Evolutionary conservation across 53 echinoderm and acorn worm species (phyloP), one percentile per base, ranked within the genome.

Genomic region (Crossaster papposus): DNA sequence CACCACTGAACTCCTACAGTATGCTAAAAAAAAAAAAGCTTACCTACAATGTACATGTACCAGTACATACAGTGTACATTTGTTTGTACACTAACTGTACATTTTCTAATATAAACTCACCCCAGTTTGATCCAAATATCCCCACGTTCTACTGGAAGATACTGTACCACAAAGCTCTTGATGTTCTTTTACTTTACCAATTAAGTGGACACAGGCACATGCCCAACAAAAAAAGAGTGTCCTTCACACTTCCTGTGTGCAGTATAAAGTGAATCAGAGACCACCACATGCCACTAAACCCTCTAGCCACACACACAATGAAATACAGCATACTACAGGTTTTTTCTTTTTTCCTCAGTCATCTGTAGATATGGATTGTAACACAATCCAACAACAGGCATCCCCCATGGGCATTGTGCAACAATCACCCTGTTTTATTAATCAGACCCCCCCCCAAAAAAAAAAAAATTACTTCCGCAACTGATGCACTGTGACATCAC

Each of bases 401-500:
- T n/a, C 68, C 14, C 23, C 3, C 13, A 13, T 20, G 37, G 73
- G 84, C 71, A 17, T 30, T 14, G 14, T 29, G 71, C 26, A 37
- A 82, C 84, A 51, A 51, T 51, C 84, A 38, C 32, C 51, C 29
- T 30, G 70, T 51, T 24, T 37, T 83, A 23, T 65, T 83, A 65
- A 83, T 65, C 35, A 58, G 58, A 58, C 15, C 22, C 6, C 12
- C 58, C 12, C 58, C 12, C 58, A 58, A 1, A 68, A 68, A 28
- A n/a, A 68, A 11, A 68, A 12, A 23, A 50, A 4, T 17, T 26
- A 22, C 37, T 84, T 84, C 84, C 84, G 84, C 72, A 72, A 30
- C 29, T 24, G n/a, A 72, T 44, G 34, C 84, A 53, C 32, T 71
- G 72, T 84, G 84, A 84, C 53, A 52, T 72, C 84, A 72, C 51